These are phyloP conservation scores for Cheilosia impressa DNA, from an alignment of 2,888 invertebrate species.

Conservation along the genomic window DNA sequence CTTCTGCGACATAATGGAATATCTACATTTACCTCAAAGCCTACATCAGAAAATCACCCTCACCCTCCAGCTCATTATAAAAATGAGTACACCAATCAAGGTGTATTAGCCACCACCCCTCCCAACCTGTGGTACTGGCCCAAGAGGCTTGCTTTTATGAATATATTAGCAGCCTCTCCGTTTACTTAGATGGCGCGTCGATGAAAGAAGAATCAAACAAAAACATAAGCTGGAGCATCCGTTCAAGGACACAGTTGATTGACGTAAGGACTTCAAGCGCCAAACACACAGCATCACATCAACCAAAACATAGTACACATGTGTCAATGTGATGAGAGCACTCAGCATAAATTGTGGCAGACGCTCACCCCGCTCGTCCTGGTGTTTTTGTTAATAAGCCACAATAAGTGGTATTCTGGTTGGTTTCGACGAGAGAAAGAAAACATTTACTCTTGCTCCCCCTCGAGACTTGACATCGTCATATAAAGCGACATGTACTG, in stretches of 20 bases:
- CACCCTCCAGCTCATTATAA: background rate
- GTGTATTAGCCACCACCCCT: conserved; percentile 2
- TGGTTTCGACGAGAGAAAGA: conserved; percentile 45
- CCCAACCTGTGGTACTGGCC: background rate
- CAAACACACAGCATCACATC: conserved; percentile 35
- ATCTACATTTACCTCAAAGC: conserved; percentile 21
- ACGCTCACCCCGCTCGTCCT: conserved; percentile 33
- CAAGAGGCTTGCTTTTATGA: conserved; percentile 32
- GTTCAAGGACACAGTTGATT: conserved; percentile 72
- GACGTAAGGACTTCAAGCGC: conserved; percentile 44
- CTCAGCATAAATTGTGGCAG: conserved; percentile 68
- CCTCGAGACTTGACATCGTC: conserved; percentile 1
- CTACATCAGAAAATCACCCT: conserved; percentile 15
- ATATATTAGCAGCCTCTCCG: conserved; percentile 32
- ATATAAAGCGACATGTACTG: conserved; percentile 34
- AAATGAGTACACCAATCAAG: conserved; percentile 44
- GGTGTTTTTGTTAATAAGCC: conserved; percentile 66
- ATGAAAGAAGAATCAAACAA: conserved; percentile 54
- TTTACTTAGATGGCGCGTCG: conserved; percentile 45
- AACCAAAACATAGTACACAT: conserved; percentile 40
- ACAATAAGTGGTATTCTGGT: conserved; percentile 63
- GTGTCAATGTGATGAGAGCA: conserved; percentile 61
- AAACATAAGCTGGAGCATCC: conserved; percentile 36
- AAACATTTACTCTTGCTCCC: conserved; percentile 49
- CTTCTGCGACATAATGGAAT: conserved; percentile 4